A percentile compares a stretch with the other conserved stretches of the same genome.
These are phyloP conservation scores for Eriosoma lanigerum DNA, from an alignment of 1,140 invertebrate species.

Conservation along the genomic window DNA sequence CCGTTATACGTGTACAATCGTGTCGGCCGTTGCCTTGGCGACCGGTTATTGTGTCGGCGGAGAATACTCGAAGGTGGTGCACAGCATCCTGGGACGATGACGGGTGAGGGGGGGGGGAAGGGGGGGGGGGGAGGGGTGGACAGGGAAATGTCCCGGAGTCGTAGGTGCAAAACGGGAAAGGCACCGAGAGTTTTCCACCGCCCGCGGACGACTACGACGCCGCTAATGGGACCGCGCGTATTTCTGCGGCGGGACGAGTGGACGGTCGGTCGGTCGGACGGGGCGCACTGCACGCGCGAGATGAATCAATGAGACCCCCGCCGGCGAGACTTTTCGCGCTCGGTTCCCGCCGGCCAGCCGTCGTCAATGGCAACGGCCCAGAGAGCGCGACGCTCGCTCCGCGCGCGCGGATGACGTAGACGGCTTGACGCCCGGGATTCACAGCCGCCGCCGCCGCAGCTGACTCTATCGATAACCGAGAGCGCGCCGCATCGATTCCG, in stretches of 20 bases:
- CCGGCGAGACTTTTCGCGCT: slow-evolving; percentile 35
- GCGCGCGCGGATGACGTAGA: slow-evolving; percentile 42
- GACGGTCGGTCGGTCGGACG: not conserved
- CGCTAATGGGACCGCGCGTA: slow-evolving; percentile 1
- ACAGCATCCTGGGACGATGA: no score
- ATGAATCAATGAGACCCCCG: slow-evolving; percentile 50
- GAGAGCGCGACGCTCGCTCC: slow-evolving; percentile 1
- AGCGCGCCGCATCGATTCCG: not conserved
- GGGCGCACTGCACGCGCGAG: slow-evolving; percentile 8
- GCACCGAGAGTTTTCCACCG: not conserved
- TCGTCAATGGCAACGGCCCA: slow-evolving; percentile 39
- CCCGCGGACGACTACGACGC: no score
- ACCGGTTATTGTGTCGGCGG: not conserved
- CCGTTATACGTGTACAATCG: not conserved
- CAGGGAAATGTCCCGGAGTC: not conserved
- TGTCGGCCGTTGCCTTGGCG: not conserved
- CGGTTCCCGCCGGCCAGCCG: not conserved
- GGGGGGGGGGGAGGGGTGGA: slow-evolving; percentile 3
- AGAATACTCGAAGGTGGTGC: no score
- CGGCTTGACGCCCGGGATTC: slow-evolving; percentile 49
- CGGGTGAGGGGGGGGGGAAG: not conserved
- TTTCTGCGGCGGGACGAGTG: not conserved
- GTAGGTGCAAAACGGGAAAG: slow-evolving; percentile 47
- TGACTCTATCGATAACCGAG: slow-evolving; percentile 41
- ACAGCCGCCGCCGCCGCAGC: slow-evolving; percentile 10